Conservation (phyloP, 2,113 vertebrate genomes). For the Lamprotornis superbus region DNA sequence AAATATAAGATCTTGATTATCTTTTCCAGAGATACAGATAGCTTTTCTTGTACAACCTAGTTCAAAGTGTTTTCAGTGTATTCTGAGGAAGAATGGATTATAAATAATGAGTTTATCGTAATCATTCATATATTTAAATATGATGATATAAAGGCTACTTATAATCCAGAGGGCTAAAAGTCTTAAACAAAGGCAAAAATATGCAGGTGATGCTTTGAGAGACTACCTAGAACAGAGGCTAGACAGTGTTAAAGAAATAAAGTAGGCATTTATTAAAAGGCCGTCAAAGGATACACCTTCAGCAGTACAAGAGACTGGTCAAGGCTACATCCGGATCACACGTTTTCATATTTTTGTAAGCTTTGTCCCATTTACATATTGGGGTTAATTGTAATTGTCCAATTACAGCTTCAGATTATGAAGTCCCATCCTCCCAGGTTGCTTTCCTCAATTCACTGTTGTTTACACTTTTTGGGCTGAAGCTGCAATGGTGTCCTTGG, state of each 20-base stretch:
- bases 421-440: neutral
- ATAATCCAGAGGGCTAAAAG: neutral
- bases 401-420: neutral
- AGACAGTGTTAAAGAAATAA: neutral
- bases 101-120: neutral
- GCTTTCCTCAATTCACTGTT: fast-evolving
- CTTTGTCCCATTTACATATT: neutral
- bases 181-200: neutral
- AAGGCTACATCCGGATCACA: fast-evolving
- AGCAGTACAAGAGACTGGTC: neutral
- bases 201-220: neutral
- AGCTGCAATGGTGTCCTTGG: neutral
- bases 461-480: neutral
- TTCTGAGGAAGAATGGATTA: neutral
- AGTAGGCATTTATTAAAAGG: neutral
- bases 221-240: neutral
- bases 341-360: neutral
- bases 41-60: neutral
- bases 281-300: neutral
- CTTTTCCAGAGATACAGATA: neutral
- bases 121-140: neutral
- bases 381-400: neutral
- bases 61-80: neutral
- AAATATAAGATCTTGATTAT: neutral
- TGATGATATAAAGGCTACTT: neutral